Base-by-base conservation (phyloP, 2,797 vertebrate species). In the Pseudochaenichthys georgianus region DNA sequence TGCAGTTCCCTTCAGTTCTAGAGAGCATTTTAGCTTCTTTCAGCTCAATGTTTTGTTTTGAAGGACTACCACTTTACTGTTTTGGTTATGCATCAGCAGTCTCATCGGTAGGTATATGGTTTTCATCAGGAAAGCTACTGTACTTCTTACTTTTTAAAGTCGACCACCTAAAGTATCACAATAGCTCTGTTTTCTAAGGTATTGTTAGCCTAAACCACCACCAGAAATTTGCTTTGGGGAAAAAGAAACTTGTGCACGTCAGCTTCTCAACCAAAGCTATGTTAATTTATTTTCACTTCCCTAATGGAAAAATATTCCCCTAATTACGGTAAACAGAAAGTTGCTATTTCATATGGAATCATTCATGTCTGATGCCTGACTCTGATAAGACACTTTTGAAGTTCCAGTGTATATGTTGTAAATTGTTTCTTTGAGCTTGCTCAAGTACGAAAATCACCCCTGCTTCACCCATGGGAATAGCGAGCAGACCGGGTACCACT, bases 341-440 rank as follows among this genome's bases (percentile, higher is more conserved):
- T 91, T 95, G 95, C 93, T 95, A 83, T 96, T 95, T 96, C 94
- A 96, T 96, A 95, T 95, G 95, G 94, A 95, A 95, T 95, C 94
- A 94, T 94, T 96, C 94, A 94, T 92, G 94, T 94, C 86, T 88
- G 95, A 96, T 96, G 94, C 89, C 93, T 85, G 92, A 79, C 83
- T 88, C 82, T 34, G 95, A 96, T 96, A 96, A 95, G 91, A 89
- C 90, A 95, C 95, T 94, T 95, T 96, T 95, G 95, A 96, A 96
- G 95, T 96, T 81, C 84, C 84, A 83, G 85, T 95, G 94, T 94
- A 95, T 94, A 95, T 92, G 91, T 93, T 94, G 90, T 89, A 94
- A 95, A 95, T 93, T 91, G 92, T 93, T 95, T 94, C 93, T 95
- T 94, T 94, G 93, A 95, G 93, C 93, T 94, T 61, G 92, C 92